Evolutionary conservation across 2,888 invertebrate genomes (phyloP), one percentile per base, ranked within the genome.

Genomic region (Bellardia bayeri): DNA sequence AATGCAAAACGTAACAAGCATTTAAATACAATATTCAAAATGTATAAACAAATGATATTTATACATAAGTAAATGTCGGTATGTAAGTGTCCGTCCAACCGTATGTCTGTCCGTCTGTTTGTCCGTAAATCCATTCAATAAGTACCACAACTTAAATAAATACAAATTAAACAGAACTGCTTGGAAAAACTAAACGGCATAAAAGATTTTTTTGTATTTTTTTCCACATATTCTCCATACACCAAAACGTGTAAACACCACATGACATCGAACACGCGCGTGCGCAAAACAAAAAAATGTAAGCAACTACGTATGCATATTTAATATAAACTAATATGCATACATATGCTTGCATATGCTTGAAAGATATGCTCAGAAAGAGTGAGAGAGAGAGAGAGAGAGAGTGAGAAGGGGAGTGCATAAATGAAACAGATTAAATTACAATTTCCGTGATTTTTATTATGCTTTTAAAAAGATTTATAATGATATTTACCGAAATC

Each of bases 221-320:
- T 61, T 69, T 80, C 72, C 58, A 6, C 37, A 37, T 81, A 54
- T 64, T 64, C 14, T 56, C 8, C 23, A 45, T 83, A 64, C n/a
- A 64, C 33, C 30, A 79, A 87, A 87, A 85, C 87, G 87, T 87
- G 87, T 87, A 87, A 87, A 87, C 87, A 85, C 87, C 85, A 61
- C 85, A 87, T 87, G 87, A 87, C 87, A 87, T 87, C 87, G 85
- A 87, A 85, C 87, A 87, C 87, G 87, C 85, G 87, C 87, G 87
- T 87, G 87, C 85, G 85, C 84, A 84, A 74, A 63, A 66, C 66
- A 80, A 76, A 64, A 72, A 58, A 23, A 49, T 54, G 30, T 56
- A 66, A 68, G 51, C 30, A 13, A 33, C 0, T 61, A 71, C 74
- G 78, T 78, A 74, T 87, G 87, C 84, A 84, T 83, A 80, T 84